These are phyloP conservation scores for Corythornis cristatus DNA, from an alignment of 2,113 vertebrate genomes.

Conservation along the genomic window DNA sequence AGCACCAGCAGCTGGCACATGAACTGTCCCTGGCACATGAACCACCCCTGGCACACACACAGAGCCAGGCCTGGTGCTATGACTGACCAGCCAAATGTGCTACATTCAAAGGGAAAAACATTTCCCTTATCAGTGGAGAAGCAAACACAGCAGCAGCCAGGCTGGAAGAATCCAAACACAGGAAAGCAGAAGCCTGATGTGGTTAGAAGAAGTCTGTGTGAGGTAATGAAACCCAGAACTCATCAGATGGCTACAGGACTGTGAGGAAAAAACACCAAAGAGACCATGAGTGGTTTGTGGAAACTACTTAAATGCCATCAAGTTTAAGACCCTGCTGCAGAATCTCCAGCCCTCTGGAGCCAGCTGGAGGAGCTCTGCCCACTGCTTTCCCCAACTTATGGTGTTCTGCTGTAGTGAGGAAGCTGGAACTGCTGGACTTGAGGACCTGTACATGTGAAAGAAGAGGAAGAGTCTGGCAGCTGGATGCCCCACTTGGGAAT, in stretches of 20 bases:
- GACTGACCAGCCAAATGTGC: background rate
- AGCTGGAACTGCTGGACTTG: background rate
- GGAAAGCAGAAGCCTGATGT: background rate
- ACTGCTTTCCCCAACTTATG: background rate
- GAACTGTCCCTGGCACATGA: background rate
- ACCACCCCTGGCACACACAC: background rate
- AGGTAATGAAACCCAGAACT: background rate
- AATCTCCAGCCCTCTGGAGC: background rate
- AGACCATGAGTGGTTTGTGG: background rate
- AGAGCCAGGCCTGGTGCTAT: background rate
- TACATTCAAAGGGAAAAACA: background rate
- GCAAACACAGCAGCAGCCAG: background rate
- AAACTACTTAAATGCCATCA: accelerated
- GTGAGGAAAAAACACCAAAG: background rate
- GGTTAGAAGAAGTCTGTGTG: background rate
- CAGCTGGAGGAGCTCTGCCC: background rate
- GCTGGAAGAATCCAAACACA: background rate
- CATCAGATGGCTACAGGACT: background rate
- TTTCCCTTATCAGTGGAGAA: background rate
- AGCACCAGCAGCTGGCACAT: background rate
- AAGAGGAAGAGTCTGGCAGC: background rate
- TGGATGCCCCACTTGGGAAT: background rate
- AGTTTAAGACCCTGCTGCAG: background rate
- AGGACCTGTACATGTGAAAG: background rate
- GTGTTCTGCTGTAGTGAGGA: background rate